These are phyloP conservation scores for Zygothrica quintamaculata DNA, from an alignment of 2,888 invertebrate species.

Conservation along the genomic window DNA sequence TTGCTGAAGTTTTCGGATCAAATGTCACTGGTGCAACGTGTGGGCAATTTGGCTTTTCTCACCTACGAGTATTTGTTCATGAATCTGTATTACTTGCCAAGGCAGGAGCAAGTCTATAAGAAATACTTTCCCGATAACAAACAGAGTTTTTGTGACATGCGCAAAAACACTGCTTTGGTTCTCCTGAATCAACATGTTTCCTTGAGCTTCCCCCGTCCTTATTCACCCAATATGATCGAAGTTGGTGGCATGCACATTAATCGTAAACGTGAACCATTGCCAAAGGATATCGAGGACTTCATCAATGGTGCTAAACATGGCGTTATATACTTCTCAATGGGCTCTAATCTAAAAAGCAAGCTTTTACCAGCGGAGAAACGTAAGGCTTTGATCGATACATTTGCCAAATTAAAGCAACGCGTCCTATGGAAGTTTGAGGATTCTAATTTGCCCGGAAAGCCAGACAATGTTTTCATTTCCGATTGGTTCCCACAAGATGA, in stretches of 20 bases:
- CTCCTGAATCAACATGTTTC: slow-evolving; percentile 83
- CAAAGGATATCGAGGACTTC: slow-evolving; percentile 82
- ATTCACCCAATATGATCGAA: slow-evolving; percentile 84
- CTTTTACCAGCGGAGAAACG: slow-evolving; percentile 72
- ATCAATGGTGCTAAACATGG: slow-evolving; percentile 84
- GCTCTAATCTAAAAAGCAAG: slow-evolving; percentile 82
- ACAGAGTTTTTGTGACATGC: slow-evolving; percentile 66
- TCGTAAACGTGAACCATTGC: slow-evolving; percentile 73
- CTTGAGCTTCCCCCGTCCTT: slow-evolving; percentile 81
- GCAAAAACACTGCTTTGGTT: slow-evolving; percentile 77
- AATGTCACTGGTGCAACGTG: slow-evolving; percentile 82
- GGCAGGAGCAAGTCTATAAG: slow-evolving; percentile 72
- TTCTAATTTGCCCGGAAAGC: slow-evolving; percentile 73
- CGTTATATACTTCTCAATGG: slow-evolving; percentile 85
- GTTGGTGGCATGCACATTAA: slow-evolving; percentile 84
- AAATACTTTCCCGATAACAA: slow-evolving; percentile 76
- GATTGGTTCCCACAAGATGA: slow-evolving; percentile 85
- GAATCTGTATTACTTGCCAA: slow-evolving; percentile 75
- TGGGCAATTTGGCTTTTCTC: slow-evolving; percentile 77
- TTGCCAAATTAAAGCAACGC: slow-evolving; percentile 81
- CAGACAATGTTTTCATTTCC: slow-evolving; percentile 81
- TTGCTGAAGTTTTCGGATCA: slow-evolving; percentile 77
- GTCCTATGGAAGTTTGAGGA: slow-evolving; percentile 85
- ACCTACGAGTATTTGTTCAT: slow-evolving; percentile 65
- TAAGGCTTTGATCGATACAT: slow-evolving; percentile 68